Conservation (phyloP, 2,888 invertebrate genomes). For the Argyresthia goedartella region DNA sequence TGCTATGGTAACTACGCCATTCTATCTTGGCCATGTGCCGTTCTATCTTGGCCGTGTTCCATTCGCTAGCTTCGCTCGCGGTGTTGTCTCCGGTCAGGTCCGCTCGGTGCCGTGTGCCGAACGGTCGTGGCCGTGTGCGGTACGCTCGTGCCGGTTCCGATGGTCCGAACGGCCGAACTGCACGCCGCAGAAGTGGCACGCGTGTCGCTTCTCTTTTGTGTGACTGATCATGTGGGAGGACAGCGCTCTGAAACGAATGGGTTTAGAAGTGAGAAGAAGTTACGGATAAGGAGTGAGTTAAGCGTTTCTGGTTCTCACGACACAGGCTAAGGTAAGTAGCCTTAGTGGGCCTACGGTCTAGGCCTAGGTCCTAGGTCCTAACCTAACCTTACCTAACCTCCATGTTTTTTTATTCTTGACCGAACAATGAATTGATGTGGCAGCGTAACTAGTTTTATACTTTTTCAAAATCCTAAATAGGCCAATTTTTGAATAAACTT, state of each 20-base stretch:
- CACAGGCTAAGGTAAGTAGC: background rate
- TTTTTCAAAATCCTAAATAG: too few relatives aligned
- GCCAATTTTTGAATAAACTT: too few relatives aligned
- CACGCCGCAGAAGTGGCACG: slow-evolving; percentile 50
- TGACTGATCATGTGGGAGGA: slow-evolving; percentile 45
- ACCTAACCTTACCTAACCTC: too few relatives aligned
- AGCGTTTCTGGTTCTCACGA: background rate
- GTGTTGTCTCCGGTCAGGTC: background rate
- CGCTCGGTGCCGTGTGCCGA: background rate
- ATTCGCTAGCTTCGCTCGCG: background rate
- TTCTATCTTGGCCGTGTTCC: too few relatives aligned
- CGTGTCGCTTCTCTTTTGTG: slow-evolving; percentile 43
- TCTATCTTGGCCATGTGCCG: too few relatives aligned
- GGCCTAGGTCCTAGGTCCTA: background rate
- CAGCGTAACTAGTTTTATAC: too few relatives aligned
- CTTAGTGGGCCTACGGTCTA: background rate
- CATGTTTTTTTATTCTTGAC: too few relatives aligned
- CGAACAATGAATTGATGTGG: too few relatives aligned
- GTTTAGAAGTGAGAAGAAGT: background rate
- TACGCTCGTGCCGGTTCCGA: slow-evolving; percentile 47
- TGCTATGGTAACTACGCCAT: too few relatives aligned
- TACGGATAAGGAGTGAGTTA: background rate
- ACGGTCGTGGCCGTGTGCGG: slow-evolving; percentile 38
- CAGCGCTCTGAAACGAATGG: slow-evolving; percentile 28
- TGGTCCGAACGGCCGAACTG: slow-evolving; percentile 56